phyloP scores from a whole-genome alignment of 2,113 vertebrate genomes.

The Falco punctatus region DNA sequence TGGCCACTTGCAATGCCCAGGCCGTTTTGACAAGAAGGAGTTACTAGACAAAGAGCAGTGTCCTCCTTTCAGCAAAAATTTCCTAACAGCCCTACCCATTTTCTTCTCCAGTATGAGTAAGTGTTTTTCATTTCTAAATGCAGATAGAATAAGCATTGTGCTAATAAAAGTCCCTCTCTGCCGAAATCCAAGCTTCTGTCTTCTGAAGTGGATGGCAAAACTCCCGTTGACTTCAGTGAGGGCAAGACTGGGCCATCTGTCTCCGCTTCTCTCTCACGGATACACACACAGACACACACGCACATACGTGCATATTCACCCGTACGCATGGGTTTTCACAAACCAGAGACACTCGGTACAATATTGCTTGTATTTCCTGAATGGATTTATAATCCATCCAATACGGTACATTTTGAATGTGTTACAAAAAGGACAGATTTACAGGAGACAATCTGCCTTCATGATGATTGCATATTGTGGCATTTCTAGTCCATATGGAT shows the following conservation, averaged over 20 bases:
- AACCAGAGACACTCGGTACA: slow-evolving; percentile 34
- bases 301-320: neutral
- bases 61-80: neutral
- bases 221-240: slow-evolving; percentile 24
- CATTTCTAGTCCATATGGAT: slow-evolving; percentile 89
- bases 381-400: slow-evolving; percentile 81
- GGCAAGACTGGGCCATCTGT: slow-evolving; percentile 66
- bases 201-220: slow-evolving; percentile 27
- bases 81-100: neutral
- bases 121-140: neutral
- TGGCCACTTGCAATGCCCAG: fast-evolving
- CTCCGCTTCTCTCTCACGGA: neutral
- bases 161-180: neutral
- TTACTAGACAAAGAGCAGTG: neutral
- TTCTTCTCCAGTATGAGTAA: neutral
- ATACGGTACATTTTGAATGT: slow-evolving; percentile 78
- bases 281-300: neutral
- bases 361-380: slow-evolving; percentile 66
- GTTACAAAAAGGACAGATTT: slow-evolving; percentile 85
- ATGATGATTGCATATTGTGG: slow-evolving; percentile 87
- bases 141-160: neutral
- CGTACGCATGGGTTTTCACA: neutral
- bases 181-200: slow-evolving; percentile 1
- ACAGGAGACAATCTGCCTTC: slow-evolving; percentile 86
- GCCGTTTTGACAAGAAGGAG: neutral